These are phyloP conservation scores for Emys orbicularis DNA, from an alignment of 2,797 vertebrate genomes.

Conservation along the genomic window DNA sequence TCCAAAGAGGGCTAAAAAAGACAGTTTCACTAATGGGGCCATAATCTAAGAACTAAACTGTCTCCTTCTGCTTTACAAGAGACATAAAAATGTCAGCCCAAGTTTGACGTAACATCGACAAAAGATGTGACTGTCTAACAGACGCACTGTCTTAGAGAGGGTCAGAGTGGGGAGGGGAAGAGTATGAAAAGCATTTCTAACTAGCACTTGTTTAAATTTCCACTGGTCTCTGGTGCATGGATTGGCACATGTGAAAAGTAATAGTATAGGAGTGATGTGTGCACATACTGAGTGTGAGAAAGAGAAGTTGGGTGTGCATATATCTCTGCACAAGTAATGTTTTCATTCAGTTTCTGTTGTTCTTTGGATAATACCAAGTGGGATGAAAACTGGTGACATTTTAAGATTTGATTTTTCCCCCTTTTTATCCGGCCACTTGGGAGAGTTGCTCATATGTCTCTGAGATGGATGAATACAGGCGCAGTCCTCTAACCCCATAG, in stretches of 20 bases:
- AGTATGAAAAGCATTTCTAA: conserved; percentile 72
- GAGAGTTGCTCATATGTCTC: conserved; percentile 74
- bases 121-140: conserved; percentile 73
- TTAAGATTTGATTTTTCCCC: conserved; percentile 33
- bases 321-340: conserved; percentile 65
- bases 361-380: conserved; percentile 53
- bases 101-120: conserved; percentile 71
- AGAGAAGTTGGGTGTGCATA: background rate
- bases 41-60: conserved; percentile 54
- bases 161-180: conserved; percentile 63
- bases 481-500: conserved; percentile 83
- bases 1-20: conserved; percentile 46
- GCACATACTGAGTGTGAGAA: background rate
- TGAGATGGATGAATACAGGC: conserved; percentile 78
- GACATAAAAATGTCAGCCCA: conserved; percentile 68
- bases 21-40: conserved; percentile 47
- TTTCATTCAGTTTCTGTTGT: conserved; percentile 76
- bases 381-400: conserved; percentile 57
- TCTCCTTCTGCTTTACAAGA: conserved; percentile 72
- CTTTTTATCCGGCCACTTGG: conserved; percentile 65
- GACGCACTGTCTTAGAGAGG: conserved; percentile 72
- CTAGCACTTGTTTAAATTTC: conserved; percentile 56
- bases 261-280: background rate
- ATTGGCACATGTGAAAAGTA: conserved; percentile 33
- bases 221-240: conserved; percentile 33